These are phyloP conservation scores for Theocolax elegans DNA, from an alignment of 1,140 invertebrate genomes.

Conservation along the genomic window DNA sequence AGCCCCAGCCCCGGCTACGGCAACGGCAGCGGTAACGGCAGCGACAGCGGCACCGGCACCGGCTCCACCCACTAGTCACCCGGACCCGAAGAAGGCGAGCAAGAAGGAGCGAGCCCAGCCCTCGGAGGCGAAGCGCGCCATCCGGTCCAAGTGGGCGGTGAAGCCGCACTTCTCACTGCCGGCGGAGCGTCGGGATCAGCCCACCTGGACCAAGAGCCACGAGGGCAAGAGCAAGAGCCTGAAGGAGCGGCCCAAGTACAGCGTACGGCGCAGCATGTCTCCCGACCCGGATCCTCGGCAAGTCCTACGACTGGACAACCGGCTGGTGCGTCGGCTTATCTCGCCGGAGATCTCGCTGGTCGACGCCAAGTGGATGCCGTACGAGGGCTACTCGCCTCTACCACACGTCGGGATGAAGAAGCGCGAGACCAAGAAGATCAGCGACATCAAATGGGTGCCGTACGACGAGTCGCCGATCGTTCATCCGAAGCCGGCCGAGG, in stretches of 20 bases:
- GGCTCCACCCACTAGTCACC: background rate
- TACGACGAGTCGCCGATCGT: slow-evolving; percentile 55
- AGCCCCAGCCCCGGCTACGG: background rate
- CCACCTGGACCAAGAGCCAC: slow-evolving; percentile 44
- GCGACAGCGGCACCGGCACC: background rate
- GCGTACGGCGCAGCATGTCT: slow-evolving; percentile 62
- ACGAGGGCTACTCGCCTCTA: slow-evolving; percentile 63
- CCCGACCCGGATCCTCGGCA: slow-evolving; percentile 63
- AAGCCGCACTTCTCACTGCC: slow-evolving; percentile 63
- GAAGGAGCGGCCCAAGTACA: slow-evolving; percentile 63
- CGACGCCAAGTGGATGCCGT: slow-evolving; percentile 62
- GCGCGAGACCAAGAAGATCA: slow-evolving; percentile 59
- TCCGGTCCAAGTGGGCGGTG: slow-evolving; percentile 59
- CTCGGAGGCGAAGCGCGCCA: slow-evolving; percentile 40
- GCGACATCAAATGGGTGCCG: slow-evolving; percentile 62
- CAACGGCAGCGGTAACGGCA: background rate
- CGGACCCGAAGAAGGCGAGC: slow-evolving; percentile 20
- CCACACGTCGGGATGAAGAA: slow-evolving; percentile 60
- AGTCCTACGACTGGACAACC: slow-evolving; percentile 53
- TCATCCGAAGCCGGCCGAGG: slow-evolving; percentile 4
- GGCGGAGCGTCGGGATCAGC: slow-evolving; percentile 51
- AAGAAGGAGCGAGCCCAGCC: slow-evolving; percentile 51
- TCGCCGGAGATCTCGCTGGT: slow-evolving; percentile 60
- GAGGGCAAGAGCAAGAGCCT: slow-evolving; percentile 61
- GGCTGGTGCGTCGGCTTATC: slow-evolving; percentile 57